phyloP scores from a whole-genome alignment of 2,797 vertebrate species.

The Spinibarbus caldwelli region DNA sequence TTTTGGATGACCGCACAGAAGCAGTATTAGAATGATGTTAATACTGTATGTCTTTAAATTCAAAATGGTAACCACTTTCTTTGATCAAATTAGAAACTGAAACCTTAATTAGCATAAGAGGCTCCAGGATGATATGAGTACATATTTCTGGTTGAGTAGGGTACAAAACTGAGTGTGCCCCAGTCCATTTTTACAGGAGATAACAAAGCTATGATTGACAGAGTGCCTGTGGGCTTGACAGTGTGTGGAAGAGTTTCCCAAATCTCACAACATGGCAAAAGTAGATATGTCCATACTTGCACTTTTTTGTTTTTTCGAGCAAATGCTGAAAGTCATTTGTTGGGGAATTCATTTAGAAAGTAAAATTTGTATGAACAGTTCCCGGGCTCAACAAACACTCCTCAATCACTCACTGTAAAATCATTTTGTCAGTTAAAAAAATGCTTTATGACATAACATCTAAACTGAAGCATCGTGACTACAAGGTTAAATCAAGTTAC shows the following conservation, averaged over 20 bases:
- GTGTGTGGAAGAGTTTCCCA: too few relatives aligned
- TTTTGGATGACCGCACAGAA: background rate
- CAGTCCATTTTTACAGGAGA: background rate
- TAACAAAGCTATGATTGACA: background rate
- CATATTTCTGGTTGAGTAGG: background rate
- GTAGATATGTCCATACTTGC: background rate
- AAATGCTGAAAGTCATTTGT: background rate
- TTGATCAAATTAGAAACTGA: constrained; percentile 10
- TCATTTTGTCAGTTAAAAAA: background rate
- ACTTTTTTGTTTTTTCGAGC: background rate
- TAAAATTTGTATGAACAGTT: background rate
- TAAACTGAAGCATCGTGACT: background rate
- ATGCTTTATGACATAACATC: background rate
- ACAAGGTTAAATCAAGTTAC: background rate
- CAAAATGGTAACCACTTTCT: background rate
- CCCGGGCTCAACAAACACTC: background rate
- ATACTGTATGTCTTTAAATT: background rate
- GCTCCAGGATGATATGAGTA: background rate
- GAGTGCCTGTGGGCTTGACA: too few relatives aligned
- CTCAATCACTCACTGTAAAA: background rate
- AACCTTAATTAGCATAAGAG: background rate
- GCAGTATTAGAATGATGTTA: background rate
- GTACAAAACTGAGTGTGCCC: too few relatives aligned
- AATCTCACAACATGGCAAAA: too few relatives aligned
- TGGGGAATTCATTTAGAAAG: background rate